Evolutionary conservation across 2,888 invertebrate species (phyloP).

Genomic region (Cantharis flavilabris): DNA sequence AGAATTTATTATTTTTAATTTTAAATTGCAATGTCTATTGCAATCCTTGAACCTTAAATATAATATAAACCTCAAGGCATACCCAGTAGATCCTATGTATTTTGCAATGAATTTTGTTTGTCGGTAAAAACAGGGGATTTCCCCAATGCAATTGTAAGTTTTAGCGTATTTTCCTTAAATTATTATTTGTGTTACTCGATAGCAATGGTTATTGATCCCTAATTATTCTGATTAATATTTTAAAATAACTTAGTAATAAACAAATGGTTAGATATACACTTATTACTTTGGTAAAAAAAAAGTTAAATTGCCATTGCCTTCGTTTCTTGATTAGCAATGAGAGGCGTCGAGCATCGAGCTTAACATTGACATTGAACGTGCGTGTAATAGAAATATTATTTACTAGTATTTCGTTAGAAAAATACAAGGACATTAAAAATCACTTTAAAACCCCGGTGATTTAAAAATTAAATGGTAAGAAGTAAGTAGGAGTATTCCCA

Average conservation of each 20-base stretch:
- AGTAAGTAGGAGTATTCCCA: slow-evolving; percentile 22
- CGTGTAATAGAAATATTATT: neutral
- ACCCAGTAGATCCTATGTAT: too few species aligned
- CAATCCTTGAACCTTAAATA: too few species aligned
- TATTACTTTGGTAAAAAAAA: neutral
- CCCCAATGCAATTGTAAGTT: neutral
- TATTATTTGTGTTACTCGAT: neutral
- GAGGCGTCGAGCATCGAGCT: neutral
- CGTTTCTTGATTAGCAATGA: neutral
- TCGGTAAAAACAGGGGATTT: neutral
- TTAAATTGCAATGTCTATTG: too few species aligned
- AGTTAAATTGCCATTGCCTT: neutral
- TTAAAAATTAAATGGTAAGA: slow-evolving; percentile 28
- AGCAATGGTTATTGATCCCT: neutral
- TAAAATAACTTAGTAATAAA: neutral
- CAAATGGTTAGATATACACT: neutral
- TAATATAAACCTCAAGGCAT: too few species aligned
- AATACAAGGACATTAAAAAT: slow-evolving; percentile 24
- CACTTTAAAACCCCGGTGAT: slow-evolving; percentile 22
- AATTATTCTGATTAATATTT: neutral
- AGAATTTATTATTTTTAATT: too few species aligned
- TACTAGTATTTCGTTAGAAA: neutral
- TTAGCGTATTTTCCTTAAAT: neutral
- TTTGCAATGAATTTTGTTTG: too few species aligned
- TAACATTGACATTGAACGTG: neutral